Percentiles rank a stretch among this genome's conserved stretches.
Conservation (phyloP, 1,140 invertebrate genomes). For the Apocrypta bakeri region DNA sequence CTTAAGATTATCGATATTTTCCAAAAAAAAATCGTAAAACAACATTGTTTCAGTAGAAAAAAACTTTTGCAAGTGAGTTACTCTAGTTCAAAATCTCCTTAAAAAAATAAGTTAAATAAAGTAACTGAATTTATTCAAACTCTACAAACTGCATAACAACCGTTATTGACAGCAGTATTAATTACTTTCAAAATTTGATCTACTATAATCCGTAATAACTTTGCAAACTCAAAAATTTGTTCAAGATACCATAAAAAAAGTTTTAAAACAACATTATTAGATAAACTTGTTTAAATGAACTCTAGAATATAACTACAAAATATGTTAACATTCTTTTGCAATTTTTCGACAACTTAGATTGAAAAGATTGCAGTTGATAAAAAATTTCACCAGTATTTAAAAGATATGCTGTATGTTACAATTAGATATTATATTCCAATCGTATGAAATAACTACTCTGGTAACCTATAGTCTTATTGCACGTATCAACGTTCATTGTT, state of each 20-base stretch:
- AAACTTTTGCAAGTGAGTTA: constrained; percentile 7
- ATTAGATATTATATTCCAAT: constrained; percentile 45
- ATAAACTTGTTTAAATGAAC: constrained; percentile 32
- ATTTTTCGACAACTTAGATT: constrained; percentile 35
- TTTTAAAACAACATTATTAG: constrained; percentile 41
- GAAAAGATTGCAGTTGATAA: constrained; percentile 37
- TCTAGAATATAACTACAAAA: constrained; percentile 33
- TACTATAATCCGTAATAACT: constrained; percentile 16
- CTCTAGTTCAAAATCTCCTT: constrained; percentile 42
- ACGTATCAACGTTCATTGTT: constrained; percentile 62
- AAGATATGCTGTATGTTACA: constrained; percentile 38
- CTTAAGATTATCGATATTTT: constrained; percentile 68
- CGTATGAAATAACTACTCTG: constrained; percentile 66
- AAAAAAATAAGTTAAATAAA: constrained; percentile 4
- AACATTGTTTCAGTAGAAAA: constrained; percentile 3
- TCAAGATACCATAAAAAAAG: constrained; percentile 16
- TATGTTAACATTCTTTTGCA: constrained; percentile 20
- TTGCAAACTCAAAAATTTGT: constrained; percentile 33
- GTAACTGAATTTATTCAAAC: constrained; percentile 7
- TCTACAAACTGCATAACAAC: constrained; percentile 9
- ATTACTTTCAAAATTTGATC: not conserved
- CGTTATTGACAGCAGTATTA: not conserved
- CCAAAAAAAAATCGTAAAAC: constrained; percentile 33
- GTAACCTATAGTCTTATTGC: constrained; percentile 69
- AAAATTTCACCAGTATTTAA: constrained; percentile 40